Base-by-base conservation (phyloP, 2,797 vertebrate species). In the Characodon lateralis region DNA sequence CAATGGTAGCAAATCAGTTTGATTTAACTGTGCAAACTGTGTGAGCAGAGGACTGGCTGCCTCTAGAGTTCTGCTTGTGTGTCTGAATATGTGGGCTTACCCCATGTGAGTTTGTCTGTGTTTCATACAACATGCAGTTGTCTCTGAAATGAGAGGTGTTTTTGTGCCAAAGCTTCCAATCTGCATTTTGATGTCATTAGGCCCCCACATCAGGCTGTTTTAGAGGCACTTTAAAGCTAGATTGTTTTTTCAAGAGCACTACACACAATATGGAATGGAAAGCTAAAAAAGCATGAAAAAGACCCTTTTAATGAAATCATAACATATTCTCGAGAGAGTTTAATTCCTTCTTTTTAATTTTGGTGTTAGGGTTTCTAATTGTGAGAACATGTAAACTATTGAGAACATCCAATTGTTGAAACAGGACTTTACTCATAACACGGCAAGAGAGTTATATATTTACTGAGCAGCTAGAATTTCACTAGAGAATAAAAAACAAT, bases 171-270 rank as follows among this genome's bases (percentile, higher is more conserved):
- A 91, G 90, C 93, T 91, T 75, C 90, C 83, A 93, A 94, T 94
- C 92, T 93, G 89, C 92, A 94, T 95, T 92, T 94, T 94, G 92
- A 93, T 94, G 92, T 93, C 92, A 93, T 94, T 93, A 94, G 89
- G 84, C 88, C 88, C 83, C 89, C 85, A 92, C 90, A 93, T 91
- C 89, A 86, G 90, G 83, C 85, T 88, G 89, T 89, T 90, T 92
- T 88, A 88, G 85, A 81, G 78, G 82, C 81, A 85, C 91, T 93
- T 89, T 91, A 89, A 91, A 92, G 86, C 78, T 87, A 85, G 88
- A 93, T 91, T 91, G 88, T 91, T 83, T 90, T 94, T 93, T 94
- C 86, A 90, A 94, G 92, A 92, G 91, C 80, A 85, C 89, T 90
- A 89, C 85, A 93, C 83, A 76, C 84, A 91, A 90, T 91, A 85